Base-by-base conservation (phyloP, 2,888 invertebrate genomes). In the Heliconius ethilla region DNA sequence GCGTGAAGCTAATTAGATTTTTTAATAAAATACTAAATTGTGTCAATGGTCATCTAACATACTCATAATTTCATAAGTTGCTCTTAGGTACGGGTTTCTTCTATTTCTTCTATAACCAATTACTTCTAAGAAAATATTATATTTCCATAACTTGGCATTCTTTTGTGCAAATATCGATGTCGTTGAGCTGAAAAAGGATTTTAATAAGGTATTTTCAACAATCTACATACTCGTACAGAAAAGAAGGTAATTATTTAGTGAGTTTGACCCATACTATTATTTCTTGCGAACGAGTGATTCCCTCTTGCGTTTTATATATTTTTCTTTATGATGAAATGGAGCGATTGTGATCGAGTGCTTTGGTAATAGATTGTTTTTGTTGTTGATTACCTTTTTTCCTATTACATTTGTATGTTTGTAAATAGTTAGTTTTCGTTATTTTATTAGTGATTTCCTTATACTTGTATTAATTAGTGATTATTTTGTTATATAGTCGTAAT, bases 261-360 rank as follows among this genome's bases (percentile, higher is more conserved):
- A 72, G 66, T 70, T 72, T 75, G 77, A 77, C 75, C 77, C 70
- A 72, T 29, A 77, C 62, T 66, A 33, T 33, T 79, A 79, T 77
- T 77, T 67, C 77, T 79, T 51, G n/a, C 15, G 65, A 77, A 66
- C 29, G 65, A 77, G 37, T 70, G 66, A 66, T 75, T 66, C 33
- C 27, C 33, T 74, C 15, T 69, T 69, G 37, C 33, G 51, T 62
- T 73, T 73, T 69, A 70, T 76, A 63, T 70, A 63, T 63, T 70
- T 63, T 63, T 70, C 33, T 51, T 70, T 51, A 70, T 33, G 70
- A 70, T 29, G 25, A 65, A 70, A 66, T 66, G n/a, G 72, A 72
- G 25, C 55, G n/a, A 51, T 70, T 63, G 33, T 65, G 70, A 62
- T 63, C 70, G 63, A 76, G 70, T 63, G 29, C 25, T 45, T 65